Evolutionary conservation across 2,797 vertebrate species (phyloP).

Genomic region (Pseudopleuronectes americanus): DNA sequence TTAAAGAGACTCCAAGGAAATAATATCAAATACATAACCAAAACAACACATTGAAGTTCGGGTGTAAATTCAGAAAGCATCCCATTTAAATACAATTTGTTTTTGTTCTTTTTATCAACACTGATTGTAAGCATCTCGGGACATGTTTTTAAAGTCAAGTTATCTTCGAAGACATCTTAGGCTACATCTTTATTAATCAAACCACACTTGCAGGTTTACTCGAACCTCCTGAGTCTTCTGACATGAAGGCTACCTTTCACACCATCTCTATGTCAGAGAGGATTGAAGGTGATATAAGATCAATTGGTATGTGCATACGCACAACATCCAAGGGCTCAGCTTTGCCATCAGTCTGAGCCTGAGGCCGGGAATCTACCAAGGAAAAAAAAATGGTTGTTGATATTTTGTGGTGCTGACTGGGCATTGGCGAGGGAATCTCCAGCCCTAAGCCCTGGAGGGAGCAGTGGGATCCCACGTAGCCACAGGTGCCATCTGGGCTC

Average conservation of each 20-base stretch:
- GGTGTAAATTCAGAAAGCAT: constrained; percentile 67
- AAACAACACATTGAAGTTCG: constrained; percentile 67
- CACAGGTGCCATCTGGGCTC: constrained; percentile 73
- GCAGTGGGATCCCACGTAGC: constrained; percentile 61
- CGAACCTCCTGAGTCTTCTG: not conserved
- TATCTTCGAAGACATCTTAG: constrained; percentile 41
- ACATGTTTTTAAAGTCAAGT: constrained; percentile 39
- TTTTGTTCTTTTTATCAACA: constrained; percentile 68
- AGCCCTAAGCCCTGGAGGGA: constrained; percentile 55
- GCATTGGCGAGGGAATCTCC: constrained; percentile 72
- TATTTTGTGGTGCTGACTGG: constrained; percentile 69
- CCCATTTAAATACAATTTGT: constrained; percentile 60
- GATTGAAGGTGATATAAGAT: no score
- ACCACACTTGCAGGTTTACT: not conserved
- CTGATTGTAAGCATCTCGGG: constrained; percentile 57
- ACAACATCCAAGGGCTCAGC: constrained; percentile 19
- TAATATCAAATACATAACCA: constrained; percentile 82
- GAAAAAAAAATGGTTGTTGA: constrained; percentile 33
- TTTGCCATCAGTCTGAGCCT: constrained; percentile 30
- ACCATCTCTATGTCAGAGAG: constrained; percentile 1
- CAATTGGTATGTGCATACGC: constrained; percentile 8
- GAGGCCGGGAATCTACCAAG: constrained; percentile 39
- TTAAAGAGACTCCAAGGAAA: constrained; percentile 84
- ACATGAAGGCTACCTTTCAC: not conserved
- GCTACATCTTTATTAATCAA: constrained; percentile 24